These are phyloP conservation scores for Lemur catta DNA, from an alignment of 2,797 vertebrate genomes.

Conservation along the genomic window DNA sequence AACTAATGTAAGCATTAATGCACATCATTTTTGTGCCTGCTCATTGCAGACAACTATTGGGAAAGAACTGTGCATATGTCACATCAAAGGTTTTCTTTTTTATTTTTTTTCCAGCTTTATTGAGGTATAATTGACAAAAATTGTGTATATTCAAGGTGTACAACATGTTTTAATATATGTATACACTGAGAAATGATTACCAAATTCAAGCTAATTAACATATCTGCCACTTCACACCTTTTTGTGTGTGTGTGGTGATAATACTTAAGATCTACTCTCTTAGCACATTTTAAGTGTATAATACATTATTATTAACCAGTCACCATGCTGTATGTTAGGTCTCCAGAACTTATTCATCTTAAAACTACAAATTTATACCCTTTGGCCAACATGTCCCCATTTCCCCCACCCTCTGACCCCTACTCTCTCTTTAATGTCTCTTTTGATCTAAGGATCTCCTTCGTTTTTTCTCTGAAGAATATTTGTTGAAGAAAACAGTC, in stretches of 20 bases:
- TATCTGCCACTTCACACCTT: not conserved
- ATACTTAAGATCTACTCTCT: not conserved
- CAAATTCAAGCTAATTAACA: not conserved
- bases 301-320: not conserved
- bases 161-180: not conserved
- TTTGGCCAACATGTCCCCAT: not conserved
- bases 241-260: not conserved
- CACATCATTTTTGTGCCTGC: not conserved
- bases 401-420: not conserved
- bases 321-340: not conserved
- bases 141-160: not conserved
- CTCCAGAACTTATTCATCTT: not conserved
- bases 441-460: not conserved
- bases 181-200: not conserved
- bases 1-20: not conserved
- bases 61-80: not conserved
- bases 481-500: not conserved
- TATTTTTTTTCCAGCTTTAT: not conserved
- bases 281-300: not conserved
- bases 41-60: not conserved
- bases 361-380: not conserved
- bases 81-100: not conserved
- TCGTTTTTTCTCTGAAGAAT: not conserved
- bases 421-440: not conserved
- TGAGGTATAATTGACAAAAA: not conserved